Conservation (phyloP, 2,888 invertebrate species). For the Parasteatoda lunata region DNA sequence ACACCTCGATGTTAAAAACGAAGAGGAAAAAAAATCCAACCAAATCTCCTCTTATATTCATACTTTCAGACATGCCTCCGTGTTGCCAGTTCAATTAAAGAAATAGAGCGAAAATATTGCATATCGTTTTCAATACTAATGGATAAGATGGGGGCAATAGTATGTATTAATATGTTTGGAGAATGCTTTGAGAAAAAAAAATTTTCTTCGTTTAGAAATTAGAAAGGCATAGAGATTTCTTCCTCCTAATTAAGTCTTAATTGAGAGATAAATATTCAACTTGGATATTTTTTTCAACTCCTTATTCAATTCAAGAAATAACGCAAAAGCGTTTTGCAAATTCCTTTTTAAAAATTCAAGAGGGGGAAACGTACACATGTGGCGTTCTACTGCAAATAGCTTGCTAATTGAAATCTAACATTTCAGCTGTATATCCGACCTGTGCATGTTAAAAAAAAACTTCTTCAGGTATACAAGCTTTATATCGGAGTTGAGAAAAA, state of each 20-base stretch:
- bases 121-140: constrained; percentile 65
- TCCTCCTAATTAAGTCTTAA: constrained; percentile 67
- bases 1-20: constrained; percentile 58
- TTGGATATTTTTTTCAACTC: constrained; percentile 36
- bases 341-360: constrained; percentile 56
- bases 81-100: constrained; percentile 66
- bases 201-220: constrained; percentile 50
- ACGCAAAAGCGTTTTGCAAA: constrained; percentile 56
- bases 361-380: constrained; percentile 50
- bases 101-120: constrained; percentile 61
- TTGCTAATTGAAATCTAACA: constrained; percentile 68
- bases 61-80: constrained; percentile 34
- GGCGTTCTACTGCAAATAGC: constrained; percentile 59
- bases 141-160: constrained; percentile 45
- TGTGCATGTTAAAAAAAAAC: constrained; percentile 19
- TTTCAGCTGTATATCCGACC: constrained; percentile 54
- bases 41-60: constrained; percentile 7
- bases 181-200: constrained; percentile 54
- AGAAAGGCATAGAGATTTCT: constrained; percentile 64
- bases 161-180: constrained; percentile 60
- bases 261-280: constrained; percentile 67
- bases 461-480: constrained; percentile 19
- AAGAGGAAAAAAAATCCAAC: constrained; percentile 26
- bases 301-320: constrained; percentile 64
- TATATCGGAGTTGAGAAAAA: constrained; percentile 38